A percentile compares a stretch with the other conserved stretches of the same genome.
phyloP scores from a whole-genome alignment of 1,140 invertebrate species.

The Lucilia sericata region DNA sequence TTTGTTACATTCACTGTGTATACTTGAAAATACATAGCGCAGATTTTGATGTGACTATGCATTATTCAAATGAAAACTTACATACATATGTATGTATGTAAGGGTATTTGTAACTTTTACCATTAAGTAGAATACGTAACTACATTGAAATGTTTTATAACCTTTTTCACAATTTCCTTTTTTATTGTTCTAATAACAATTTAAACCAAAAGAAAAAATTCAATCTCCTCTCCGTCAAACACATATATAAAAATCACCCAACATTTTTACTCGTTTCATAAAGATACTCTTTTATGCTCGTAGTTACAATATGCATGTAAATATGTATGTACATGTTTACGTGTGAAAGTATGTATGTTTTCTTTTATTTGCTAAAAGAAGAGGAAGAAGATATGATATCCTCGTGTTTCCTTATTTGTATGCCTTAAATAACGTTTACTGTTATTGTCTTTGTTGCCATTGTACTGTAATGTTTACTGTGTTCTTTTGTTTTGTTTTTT shows the following conservation, averaged over 20 bases:
- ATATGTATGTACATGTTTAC: too few relatives aligned
- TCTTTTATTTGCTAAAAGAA: not conserved
- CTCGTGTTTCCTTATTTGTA: slow-evolving; percentile 11
- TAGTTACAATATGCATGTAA: not conserved
- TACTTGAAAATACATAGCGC: not conserved
- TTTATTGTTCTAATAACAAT: slow-evolving; percentile 38
- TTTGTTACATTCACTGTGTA: not conserved
- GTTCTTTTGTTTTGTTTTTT: not conserved
- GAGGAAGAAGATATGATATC: not conserved
- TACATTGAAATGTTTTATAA: slow-evolving; percentile 30
- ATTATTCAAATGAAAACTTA: not conserved
- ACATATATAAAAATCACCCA: not conserved
- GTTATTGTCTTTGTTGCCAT: not conserved
- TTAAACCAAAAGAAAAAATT: slow-evolving; percentile 1
- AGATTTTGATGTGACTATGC: too few relatives aligned
- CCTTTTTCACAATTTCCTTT: slow-evolving; percentile 43
- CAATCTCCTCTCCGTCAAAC: not conserved
- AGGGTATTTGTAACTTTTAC: not conserved
- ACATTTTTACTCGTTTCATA: not conserved
- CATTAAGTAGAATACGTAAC: too few relatives aligned
- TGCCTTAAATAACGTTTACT: not conserved
- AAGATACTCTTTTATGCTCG: slow-evolving; percentile 1
- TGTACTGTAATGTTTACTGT: not conserved
- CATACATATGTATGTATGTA: not conserved
- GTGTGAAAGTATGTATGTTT: not conserved